Evolutionary conservation across 2,113 vertebrate genomes (phyloP).

Genomic region (Nansenia antarctica): DNA sequence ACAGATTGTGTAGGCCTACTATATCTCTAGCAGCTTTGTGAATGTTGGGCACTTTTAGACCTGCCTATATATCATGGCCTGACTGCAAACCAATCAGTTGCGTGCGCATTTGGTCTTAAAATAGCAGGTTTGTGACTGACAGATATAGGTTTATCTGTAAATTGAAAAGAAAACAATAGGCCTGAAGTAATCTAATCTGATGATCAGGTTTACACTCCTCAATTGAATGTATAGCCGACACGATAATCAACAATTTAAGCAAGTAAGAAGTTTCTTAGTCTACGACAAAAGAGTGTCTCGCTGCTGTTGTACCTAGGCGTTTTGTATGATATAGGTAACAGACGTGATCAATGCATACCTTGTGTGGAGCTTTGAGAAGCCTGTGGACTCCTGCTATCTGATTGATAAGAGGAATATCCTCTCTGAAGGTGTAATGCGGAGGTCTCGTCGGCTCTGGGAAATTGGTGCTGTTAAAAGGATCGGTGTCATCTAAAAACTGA

Average conservation of each 20-base stretch:
- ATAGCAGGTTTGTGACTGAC: background rate
- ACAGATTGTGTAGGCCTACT: background rate
- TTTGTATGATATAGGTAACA: background rate
- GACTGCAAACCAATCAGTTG: background rate
- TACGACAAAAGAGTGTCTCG: background rate
- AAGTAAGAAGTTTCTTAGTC: no score
- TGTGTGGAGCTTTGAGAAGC: constrained; percentile 89
- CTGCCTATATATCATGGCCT: background rate
- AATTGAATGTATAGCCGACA: no score
- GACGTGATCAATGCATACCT: constrained; percentile 72
- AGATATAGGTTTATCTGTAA: background rate
- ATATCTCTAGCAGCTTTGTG: background rate
- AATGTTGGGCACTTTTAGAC: background rate
- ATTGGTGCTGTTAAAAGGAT: constrained; percentile 94
- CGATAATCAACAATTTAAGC: no score
- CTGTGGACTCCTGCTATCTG: constrained; percentile 88
- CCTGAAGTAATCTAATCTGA: background rate
- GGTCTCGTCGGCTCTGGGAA: constrained; percentile 92
- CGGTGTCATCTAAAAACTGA: constrained; percentile 94
- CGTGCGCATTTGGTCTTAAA: background rate
- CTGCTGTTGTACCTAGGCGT: no score
- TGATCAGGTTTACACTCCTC: no score
- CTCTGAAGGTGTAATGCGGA: constrained; percentile 87
- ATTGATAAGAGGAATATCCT: constrained; percentile 88
- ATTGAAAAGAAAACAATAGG: background rate